Percentiles rank a stretch among this genome's conserved stretches.
phyloP scores from a whole-genome alignment of 1,140 invertebrate genomes.

The Trinorchestia longiramus region DNA sequence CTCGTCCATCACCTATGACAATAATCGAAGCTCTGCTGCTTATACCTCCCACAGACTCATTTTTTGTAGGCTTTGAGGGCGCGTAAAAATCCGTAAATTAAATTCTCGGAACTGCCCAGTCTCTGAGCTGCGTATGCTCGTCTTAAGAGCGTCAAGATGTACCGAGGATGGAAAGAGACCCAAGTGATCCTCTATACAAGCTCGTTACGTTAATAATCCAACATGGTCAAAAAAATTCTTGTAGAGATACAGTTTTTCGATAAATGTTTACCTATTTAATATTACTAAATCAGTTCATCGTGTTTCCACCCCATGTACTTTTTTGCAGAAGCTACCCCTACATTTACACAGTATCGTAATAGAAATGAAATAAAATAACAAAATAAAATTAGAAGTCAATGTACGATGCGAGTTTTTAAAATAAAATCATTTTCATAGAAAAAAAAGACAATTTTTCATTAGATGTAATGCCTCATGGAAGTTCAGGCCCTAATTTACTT shows the following conservation, averaged over 20 bases:
- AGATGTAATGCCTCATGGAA: too few species aligned
- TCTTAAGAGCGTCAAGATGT: not conserved
- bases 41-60: constrained; percentile 6
- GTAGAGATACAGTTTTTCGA: not conserved
- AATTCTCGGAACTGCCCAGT: not conserved
- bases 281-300: not conserved
- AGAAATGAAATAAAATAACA: too few species aligned
- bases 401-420: too few species aligned
- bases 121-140: not conserved
- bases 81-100: not conserved
- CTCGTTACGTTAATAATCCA: not conserved
- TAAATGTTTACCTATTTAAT: not conserved
- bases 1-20: constrained; percentile 25
- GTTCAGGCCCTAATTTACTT: too few species aligned
- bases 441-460: too few species aligned
- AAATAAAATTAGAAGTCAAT: too few species aligned
- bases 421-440: too few species aligned
- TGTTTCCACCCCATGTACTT: not conserved
- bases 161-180: not conserved
- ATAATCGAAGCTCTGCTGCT: constrained; percentile 25
- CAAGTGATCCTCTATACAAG: not conserved
- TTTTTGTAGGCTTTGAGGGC: not conserved
- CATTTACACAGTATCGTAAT: too few species aligned
- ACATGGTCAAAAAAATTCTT: not conserved
- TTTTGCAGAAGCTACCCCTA: not conserved